Conservation (phyloP, 1,140 invertebrate species). For the Agrilus planipennis region DNA sequence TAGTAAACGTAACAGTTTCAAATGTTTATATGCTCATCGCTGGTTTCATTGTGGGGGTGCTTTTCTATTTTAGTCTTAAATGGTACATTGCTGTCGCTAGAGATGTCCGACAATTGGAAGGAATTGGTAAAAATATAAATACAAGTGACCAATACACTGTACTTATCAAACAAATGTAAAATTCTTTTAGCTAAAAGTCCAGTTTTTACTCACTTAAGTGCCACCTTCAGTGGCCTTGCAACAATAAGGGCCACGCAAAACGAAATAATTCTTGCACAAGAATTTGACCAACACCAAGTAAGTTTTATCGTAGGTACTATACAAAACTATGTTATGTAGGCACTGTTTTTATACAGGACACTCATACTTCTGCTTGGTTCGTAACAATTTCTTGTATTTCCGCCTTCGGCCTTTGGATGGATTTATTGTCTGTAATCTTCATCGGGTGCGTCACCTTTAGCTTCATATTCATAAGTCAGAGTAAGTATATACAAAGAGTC, state of each 20-base stretch:
- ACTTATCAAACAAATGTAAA: too few relatives aligned
- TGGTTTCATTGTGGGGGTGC: background rate
- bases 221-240: slow-evolving; percentile 75
- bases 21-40: slow-evolving; percentile 7
- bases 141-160: background rate
- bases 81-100: slow-evolving; percentile 49
- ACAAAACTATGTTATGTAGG: too few relatives aligned
- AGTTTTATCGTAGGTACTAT: too few relatives aligned
- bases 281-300: slow-evolving; percentile 30
- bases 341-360: slow-evolving; percentile 33
- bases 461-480: slow-evolving; percentile 48
- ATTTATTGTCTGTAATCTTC: slow-evolving; percentile 57
- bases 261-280: slow-evolving; percentile 45
- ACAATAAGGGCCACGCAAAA: slow-evolving; percentile 80
- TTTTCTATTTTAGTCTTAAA: slow-evolving; percentile 33
- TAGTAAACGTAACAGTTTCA: background rate
- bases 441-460: slow-evolving; percentile 56
- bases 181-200: slow-evolving; percentile 53
- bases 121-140: slow-evolving; percentile 26
- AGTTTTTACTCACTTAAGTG: slow-evolving; percentile 78
- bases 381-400: slow-evolving; percentile 57
- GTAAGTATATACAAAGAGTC: slow-evolving; percentile 13
- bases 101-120: slow-evolving; percentile 41
- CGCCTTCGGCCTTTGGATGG: slow-evolving; percentile 70
- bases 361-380: slow-evolving; percentile 38